phyloP scores from a whole-genome alignment of 2,888 invertebrate genomes.

The Cephus pygmeus region DNA sequence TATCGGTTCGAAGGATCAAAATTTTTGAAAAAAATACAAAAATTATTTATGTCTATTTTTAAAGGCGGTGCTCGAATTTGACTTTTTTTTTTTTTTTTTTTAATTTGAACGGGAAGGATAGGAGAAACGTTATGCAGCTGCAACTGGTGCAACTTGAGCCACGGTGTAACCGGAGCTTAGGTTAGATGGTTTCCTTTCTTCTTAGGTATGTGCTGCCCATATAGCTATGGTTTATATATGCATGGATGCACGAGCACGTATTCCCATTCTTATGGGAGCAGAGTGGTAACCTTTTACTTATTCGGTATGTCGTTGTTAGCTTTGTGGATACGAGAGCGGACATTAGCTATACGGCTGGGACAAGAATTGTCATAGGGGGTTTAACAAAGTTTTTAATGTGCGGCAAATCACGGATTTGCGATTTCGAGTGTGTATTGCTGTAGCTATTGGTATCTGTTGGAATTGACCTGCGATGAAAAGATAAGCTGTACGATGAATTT shows the following conservation, averaged over 20 bases:
- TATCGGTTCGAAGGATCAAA: no score
- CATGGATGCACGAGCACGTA: neutral
- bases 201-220: neutral
- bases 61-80: neutral
- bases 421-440: neutral
- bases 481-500: neutral
- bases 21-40: neutral
- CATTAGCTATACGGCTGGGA: neutral
- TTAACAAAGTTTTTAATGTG: slow-evolving; percentile 7
- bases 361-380: neutral
- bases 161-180: neutral
- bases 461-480: no score
- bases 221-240: neutral
- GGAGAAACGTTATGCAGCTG: neutral
- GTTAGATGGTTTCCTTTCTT: neutral
- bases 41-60: no score
- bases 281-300: neutral
- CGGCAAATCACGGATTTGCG: no score
- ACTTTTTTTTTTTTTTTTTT: neutral
- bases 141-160: neutral
- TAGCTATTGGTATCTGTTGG: neutral
- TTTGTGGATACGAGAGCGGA: neutral
- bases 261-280: neutral
- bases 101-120: neutral
- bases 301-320: neutral